Conservation (phyloP, 1,140 invertebrate genomes). For the Dendroctonus valens region DNA sequence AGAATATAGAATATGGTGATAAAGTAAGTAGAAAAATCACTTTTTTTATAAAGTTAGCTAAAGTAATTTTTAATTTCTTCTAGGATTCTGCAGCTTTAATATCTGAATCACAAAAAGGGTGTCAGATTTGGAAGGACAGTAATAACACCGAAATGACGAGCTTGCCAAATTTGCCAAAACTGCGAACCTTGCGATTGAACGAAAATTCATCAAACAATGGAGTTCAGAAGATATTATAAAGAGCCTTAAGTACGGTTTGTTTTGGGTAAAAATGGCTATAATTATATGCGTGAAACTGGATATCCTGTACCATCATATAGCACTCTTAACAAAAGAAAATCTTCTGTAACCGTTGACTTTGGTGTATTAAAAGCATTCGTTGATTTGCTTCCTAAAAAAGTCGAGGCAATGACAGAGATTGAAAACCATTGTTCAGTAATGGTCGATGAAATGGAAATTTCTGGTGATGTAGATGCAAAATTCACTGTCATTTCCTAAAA, state of each 20-base stretch:
- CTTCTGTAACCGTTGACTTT: constrained; percentile 5
- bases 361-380: not conserved
- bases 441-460: constrained; percentile 12
- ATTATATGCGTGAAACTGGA: constrained; percentile 3
- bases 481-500: no score
- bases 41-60: no score
- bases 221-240: constrained; percentile 7
- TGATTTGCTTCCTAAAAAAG: constrained; percentile 7
- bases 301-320: constrained; percentile 10
- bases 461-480: constrained; percentile 9
- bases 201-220: no score
- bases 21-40: no score
- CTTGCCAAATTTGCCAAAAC: no score
- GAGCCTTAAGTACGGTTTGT: constrained; percentile 2
- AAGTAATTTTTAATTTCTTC: no score
- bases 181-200: no score
- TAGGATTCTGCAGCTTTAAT: no score
- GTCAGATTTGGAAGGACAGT: no score
- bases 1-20: no score
- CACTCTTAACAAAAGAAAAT: constrained; percentile 4
- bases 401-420: not conserved
- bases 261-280: constrained; percentile 5
- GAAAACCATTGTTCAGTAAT: constrained; percentile 7
- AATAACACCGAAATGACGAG: no score
- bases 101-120: no score